phyloP scores from a whole-genome alignment of 2,113 vertebrate genomes.

The Gymnocephalus cernua region DNA sequence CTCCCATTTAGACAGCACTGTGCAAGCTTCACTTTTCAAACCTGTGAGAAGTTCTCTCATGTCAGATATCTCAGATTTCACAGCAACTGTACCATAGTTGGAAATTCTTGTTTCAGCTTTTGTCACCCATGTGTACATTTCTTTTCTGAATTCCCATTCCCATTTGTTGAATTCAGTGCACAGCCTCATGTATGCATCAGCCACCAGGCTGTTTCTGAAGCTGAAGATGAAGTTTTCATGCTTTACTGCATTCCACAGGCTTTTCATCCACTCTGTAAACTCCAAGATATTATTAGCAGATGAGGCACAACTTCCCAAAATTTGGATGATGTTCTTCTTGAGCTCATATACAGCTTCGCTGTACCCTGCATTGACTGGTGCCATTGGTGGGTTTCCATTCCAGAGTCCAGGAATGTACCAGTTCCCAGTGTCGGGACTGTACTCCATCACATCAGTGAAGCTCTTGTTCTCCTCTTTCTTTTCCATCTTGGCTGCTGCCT shows the following conservation, averaged over 20 bases:
- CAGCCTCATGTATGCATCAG: conserved; percentile 76
- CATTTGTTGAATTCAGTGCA: conserved; percentile 74
- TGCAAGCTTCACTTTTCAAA: conserved; percentile 53
- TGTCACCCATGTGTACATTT: conserved; percentile 66
- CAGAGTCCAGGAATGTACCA: conserved; percentile 81
- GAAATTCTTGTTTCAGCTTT: conserved; percentile 67
- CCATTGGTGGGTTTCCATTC: conserved; percentile 83
- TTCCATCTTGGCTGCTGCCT: conserved; percentile 81
- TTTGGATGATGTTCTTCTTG: conserved; percentile 69
- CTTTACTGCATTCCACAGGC: conserved; percentile 79
- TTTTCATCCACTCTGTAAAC: conserved; percentile 73
- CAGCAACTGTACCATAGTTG: conserved; percentile 62
- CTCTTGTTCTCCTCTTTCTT: conserved; percentile 68
- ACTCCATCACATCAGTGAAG: conserved; percentile 81
- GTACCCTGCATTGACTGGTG: conserved; percentile 78
- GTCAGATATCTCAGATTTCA: conserved; percentile 15
- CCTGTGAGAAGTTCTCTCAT: conserved; percentile 4
- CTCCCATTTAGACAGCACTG: conserved; percentile 49
- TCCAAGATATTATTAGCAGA: conserved; percentile 47
- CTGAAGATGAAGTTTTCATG: conserved; percentile 84
- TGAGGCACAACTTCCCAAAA: conserved; percentile 30
- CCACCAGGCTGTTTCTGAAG: conserved; percentile 81
- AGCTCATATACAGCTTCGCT: conserved; percentile 76
- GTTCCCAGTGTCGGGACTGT: conserved; percentile 72
- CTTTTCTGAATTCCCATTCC: conserved; percentile 76